Evolutionary conservation across 2,888 invertebrate species (phyloP), one percentile per base, ranked within the genome.

Genomic region (Lucinisca nassula): DNA sequence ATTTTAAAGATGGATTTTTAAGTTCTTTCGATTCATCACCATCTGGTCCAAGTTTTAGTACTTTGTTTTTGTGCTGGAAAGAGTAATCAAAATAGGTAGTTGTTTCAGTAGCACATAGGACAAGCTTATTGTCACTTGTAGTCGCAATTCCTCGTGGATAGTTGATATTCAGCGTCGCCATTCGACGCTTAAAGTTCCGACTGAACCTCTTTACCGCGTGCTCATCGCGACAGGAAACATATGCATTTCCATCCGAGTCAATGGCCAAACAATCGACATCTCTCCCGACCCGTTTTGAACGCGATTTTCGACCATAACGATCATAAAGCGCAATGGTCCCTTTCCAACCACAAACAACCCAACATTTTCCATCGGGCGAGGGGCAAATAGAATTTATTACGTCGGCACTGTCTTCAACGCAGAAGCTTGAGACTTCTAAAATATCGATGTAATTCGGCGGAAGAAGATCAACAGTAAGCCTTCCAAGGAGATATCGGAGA

Each of bases 301-400:
- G 35, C 21, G 21, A 74, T 40, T 38, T 61, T 38, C 86, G 82
- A 35, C 90, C 88, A 58, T 79, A 82, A n/a, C 84, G 81, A 51
- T 89, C 90, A 75, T 84, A 86, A 10, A 88, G 72, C 32, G 80
- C 70, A 17, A 91, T 87, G 35, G 87, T 84, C 12, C 88, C 79
- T 45, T 87, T 91, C 91, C 91, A 91, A 12, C 91, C 91, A 78
- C 89, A 86, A 0, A 82, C 89, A 4, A 90, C 82, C 91, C 90
- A 91, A 45, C 89, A 89, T 78, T 90, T 86, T 12, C 90, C 91
- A 32, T 90, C 89, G 12, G 89, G 86, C 4, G 89, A 85, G 0
- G 91, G 86, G 78, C 91, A 91, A 61, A 90, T 91, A 24, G 90
- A 82, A 40, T 91, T 91, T 21, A 91, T 89, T 12, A 91, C 90